A percentile compares a stretch with the other conserved stretches of the same genome.
phyloP scores from a whole-genome alignment of 2,113 vertebrate genomes.

The Notechis scutatus region DNA sequence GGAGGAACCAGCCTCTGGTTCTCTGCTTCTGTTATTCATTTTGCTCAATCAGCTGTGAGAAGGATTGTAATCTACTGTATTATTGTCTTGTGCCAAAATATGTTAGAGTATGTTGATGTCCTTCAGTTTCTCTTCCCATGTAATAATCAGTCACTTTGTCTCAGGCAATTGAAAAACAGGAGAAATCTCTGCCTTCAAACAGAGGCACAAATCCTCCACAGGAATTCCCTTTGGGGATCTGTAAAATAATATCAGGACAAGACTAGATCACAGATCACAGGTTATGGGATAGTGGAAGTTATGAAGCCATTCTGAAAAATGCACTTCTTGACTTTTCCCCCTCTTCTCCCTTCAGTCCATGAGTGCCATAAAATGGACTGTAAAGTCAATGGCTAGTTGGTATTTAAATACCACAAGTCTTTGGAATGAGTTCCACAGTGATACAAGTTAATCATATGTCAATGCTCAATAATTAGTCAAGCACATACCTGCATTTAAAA shows the following conservation, averaged over 20 bases:
- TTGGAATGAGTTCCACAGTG: slow-evolving; percentile 66
- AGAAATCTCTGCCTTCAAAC: slow-evolving; percentile 67
- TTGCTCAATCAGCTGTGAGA: slow-evolving; percentile 54
- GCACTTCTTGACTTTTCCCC: slow-evolving; percentile 78
- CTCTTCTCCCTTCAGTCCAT: slow-evolving; percentile 63
- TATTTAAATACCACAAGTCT: slow-evolving; percentile 83
- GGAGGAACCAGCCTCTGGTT: slow-evolving; percentile 16
- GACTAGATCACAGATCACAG: slow-evolving; percentile 74
- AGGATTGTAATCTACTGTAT: slow-evolving; percentile 45
- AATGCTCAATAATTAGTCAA: slow-evolving; percentile 75
- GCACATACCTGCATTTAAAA: slow-evolving; percentile 67
- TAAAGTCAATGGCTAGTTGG: slow-evolving; percentile 76
- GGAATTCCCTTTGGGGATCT: slow-evolving; percentile 72
- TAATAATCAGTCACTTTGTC: slow-evolving; percentile 62
- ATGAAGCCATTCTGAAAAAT: slow-evolving; percentile 78
- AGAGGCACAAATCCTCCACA: slow-evolving; percentile 69
- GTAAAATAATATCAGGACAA: slow-evolving; percentile 79
- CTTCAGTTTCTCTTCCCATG: slow-evolving; percentile 44
- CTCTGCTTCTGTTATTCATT: slow-evolving; percentile 52
- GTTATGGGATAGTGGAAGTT: slow-evolving; percentile 76
- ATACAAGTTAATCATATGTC: slow-evolving; percentile 76
- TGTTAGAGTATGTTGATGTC: slow-evolving; percentile 50
- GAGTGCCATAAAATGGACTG: slow-evolving; percentile 78
- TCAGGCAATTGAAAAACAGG: slow-evolving; percentile 51
- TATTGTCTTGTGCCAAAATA: slow-evolving; percentile 65